phyloP scores from a whole-genome alignment of 2,797 vertebrate genomes.

The Peromyscus melanophrys region DNA sequence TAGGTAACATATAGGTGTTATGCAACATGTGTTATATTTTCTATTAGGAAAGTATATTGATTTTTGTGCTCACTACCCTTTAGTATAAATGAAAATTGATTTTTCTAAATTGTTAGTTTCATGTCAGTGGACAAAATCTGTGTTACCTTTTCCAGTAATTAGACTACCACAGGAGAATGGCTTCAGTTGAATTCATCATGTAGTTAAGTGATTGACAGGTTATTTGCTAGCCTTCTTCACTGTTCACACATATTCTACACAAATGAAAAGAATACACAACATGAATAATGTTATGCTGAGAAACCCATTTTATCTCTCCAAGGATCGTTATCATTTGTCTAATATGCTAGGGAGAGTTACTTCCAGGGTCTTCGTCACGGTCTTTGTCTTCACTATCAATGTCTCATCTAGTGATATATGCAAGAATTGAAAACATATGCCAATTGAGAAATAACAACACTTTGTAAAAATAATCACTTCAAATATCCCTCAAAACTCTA shows the following conservation, averaged over 20 bases:
- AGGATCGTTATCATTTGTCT: not conserved
- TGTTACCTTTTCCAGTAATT: not conserved
- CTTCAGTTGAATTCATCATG: not conserved
- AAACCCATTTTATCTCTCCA: not conserved
- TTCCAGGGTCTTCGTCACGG: not conserved
- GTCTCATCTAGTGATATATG: not conserved
- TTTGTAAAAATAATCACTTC: not conserved
- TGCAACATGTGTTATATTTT: not conserved
- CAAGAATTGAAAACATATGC: not conserved
- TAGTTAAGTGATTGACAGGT: not conserved
- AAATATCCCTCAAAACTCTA: not conserved
- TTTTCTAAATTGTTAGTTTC: not conserved
- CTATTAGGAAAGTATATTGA: not conserved
- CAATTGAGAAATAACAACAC: not conserved
- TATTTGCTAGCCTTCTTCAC: not conserved
- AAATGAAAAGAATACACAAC: not conserved
- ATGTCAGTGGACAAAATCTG: not conserved
- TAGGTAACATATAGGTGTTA: not conserved
- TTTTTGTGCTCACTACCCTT: not conserved
- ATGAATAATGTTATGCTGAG: not conserved
- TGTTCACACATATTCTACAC: not conserved
- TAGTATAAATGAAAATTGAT: not conserved
- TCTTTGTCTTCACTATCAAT: not conserved
- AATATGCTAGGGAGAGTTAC: not conserved
- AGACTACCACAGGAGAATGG: not conserved